A percentile compares a stretch with the other conserved stretches of the same genome.
phyloP scores from a whole-genome alignment of 2,113 vertebrate species.

The Tenebrosternarchus preto region DNA sequence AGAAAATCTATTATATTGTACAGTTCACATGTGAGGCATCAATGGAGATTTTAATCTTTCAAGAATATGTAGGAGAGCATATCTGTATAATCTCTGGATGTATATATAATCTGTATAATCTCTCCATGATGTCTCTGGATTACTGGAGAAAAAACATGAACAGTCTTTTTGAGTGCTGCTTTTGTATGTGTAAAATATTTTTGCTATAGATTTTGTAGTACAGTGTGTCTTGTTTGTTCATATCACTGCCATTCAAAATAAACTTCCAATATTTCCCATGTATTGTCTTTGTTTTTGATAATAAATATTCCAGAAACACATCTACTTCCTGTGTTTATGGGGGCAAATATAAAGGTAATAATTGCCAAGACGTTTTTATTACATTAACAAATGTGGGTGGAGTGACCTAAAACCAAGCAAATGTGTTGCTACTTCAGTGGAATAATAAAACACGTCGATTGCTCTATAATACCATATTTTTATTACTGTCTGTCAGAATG shows the following conservation, averaged over 20 bases:
- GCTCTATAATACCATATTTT: too few relatives aligned
- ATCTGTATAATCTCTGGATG: not conserved
- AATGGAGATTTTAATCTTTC: not conserved
- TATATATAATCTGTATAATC: not conserved
- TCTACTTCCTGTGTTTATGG: not conserved
- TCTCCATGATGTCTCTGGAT: not conserved
- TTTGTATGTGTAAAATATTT: slow-evolving; percentile 24
- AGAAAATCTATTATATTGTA: not conserved
- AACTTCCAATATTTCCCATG: not conserved
- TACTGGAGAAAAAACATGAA: not conserved
- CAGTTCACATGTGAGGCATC: not conserved
- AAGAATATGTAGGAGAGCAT: not conserved
- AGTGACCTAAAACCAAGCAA: too few relatives aligned
- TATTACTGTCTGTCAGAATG: too few relatives aligned
- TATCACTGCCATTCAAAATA: not conserved
- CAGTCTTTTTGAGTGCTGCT: too few relatives aligned
- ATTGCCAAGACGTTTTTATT: too few relatives aligned
- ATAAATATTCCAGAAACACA: not conserved
- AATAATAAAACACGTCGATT: too few relatives aligned
- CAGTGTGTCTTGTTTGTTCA: not conserved
- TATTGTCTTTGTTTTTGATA: not conserved
- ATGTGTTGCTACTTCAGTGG: too few relatives aligned
- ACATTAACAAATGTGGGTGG: too few relatives aligned
- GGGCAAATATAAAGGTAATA: not conserved
- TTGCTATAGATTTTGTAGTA: not conserved